phyloP scores from a whole-genome alignment of 2,113 vertebrate species.

The Pandion haliaetus region DNA sequence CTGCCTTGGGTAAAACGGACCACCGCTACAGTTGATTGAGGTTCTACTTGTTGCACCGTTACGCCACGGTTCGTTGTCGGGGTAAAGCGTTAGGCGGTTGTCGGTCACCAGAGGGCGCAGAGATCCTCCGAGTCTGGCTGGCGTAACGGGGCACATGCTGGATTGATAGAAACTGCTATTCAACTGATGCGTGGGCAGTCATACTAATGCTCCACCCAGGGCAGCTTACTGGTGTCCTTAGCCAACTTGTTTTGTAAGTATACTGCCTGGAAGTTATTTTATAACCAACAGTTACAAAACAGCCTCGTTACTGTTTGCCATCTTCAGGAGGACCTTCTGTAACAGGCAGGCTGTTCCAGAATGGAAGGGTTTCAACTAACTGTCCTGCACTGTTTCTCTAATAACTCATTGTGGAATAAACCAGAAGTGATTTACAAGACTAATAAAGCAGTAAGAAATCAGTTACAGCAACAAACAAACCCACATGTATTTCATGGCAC shows the following conservation, averaged over 20 bases:
- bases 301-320: neutral
- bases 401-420: neutral
- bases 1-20: neutral
- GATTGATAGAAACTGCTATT: accelerated
- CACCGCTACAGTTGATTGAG: accelerated
- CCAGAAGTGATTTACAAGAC: accelerated
- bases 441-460: neutral
- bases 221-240: neutral
- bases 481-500: accelerated
- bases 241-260: neutral
- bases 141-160: neutral
- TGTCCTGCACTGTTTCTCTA: neutral
- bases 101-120: constrained; percentile 42
- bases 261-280: neutral
- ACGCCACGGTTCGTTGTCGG: neutral
- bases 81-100: neutral
- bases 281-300: constrained; percentile 5
- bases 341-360: neutral
- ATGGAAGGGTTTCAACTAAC: neutral
- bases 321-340: neutral
- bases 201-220: neutral
- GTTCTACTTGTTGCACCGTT: accelerated
- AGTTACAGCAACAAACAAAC: accelerated
- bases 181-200: neutral
- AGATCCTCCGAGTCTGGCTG: neutral